A percentile compares a stretch with the other conserved stretches of the same genome.
phyloP scores from a whole-genome alignment of 2,113 vertebrate genomes.

The Halcyon malimbica region DNA sequence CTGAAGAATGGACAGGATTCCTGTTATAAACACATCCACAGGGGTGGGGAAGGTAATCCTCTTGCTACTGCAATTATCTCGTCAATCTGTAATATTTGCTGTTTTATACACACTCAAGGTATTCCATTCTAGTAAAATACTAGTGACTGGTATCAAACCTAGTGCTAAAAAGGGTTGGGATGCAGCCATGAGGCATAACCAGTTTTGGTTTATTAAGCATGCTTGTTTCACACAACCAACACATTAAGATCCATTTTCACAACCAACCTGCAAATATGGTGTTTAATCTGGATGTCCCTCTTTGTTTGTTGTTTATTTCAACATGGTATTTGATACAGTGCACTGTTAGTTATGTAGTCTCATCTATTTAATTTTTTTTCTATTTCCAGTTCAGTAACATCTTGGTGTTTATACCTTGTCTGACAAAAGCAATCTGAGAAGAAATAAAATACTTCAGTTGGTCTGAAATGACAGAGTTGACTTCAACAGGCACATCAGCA shows the following conservation, averaged over 20 bases:
- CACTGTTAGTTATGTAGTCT: not conserved
- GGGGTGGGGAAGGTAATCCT: not conserved
- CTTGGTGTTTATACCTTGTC: not conserved
- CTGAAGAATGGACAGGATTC: not conserved
- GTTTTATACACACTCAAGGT: not conserved
- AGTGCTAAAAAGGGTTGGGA: not conserved
- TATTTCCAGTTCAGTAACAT: not conserved
- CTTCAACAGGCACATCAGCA: not conserved
- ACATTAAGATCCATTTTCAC: not conserved
- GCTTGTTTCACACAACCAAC: not conserved
- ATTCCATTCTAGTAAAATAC: not conserved
- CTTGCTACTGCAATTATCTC: not conserved
- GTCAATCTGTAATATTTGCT: not conserved
- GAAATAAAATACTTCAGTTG: not conserved
- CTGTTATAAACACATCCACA: not conserved
- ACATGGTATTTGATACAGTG: not conserved
- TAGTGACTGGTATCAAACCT: not conserved
- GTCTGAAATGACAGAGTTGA: not conserved
- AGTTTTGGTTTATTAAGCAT: not conserved
- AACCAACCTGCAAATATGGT: not conserved
- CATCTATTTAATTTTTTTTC: not conserved
- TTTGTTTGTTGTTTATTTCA: not conserved
- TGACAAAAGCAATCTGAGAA: not conserved
- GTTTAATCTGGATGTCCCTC: not conserved
- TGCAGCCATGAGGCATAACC: not conserved